A percentile compares a stretch with the other conserved stretches of the same genome.
Evolutionary conservation across 2,113 vertebrate species (phyloP).

Genomic region (Calyptomena viridis): DNA sequence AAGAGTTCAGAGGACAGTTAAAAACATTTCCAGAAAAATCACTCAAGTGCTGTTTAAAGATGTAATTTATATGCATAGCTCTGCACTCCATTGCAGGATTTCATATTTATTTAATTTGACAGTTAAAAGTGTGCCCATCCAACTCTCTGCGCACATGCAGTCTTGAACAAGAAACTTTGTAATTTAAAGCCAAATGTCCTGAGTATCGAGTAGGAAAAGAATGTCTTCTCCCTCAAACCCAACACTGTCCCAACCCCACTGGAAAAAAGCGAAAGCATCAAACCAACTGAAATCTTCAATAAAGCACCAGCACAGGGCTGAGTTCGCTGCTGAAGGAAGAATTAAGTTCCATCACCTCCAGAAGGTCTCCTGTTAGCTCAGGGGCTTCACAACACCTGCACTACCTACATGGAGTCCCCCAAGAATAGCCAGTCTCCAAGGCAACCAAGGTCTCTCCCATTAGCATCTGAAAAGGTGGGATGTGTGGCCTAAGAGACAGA

Average conservation of each 20-base stretch:
- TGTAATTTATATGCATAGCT: conserved; percentile 67
- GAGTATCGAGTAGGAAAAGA: not conserved
- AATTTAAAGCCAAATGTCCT: not conserved
- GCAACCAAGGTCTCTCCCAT: not conserved
- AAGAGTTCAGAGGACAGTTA: conserved; percentile 30
- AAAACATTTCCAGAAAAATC: conserved; percentile 60
- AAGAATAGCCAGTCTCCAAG: not conserved
- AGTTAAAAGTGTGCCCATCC: conserved; percentile 36
- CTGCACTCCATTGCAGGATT: conserved; percentile 26
- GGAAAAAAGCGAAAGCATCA: not conserved
- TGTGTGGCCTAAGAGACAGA: not conserved
- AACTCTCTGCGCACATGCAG: not conserved
- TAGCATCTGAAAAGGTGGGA: not conserved
- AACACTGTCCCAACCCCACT: not conserved
- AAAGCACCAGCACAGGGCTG: not conserved
- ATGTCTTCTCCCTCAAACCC: not conserved
- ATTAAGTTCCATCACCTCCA: not conserved
- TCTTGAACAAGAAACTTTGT: not conserved
- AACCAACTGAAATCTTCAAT: not conserved
- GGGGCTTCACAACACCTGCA: not conserved
- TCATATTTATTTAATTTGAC: conserved; percentile 68
- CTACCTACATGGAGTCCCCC: not conserved
- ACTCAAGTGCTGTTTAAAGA: conserved; percentile 60
- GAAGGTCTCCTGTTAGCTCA: not conserved
- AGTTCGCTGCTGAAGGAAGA: not conserved